Percentiles rank a stretch among this genome's conserved stretches.
Conservation (phyloP, 2,797 vertebrate species). For the Bradypodion pumilum region DNA sequence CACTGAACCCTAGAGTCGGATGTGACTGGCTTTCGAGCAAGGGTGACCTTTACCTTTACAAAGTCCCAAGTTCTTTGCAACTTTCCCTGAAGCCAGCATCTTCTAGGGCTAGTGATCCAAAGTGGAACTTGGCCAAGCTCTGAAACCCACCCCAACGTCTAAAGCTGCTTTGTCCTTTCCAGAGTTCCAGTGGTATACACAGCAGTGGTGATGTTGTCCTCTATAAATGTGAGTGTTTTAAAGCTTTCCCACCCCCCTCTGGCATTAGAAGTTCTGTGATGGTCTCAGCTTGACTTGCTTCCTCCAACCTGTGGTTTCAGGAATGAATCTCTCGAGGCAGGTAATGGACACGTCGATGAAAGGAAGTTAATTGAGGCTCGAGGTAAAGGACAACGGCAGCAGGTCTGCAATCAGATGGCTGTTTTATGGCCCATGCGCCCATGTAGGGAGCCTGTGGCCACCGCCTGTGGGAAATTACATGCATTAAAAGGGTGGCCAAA, state of each 20-base stretch:
- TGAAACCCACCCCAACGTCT: no score
- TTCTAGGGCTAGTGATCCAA: no score
- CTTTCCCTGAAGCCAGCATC: no score
- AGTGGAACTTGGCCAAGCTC: no score
- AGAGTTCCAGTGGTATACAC: not conserved
- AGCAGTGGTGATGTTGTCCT: not conserved
- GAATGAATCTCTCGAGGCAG: conserved; percentile 5
- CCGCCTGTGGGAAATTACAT: conserved; percentile 47
- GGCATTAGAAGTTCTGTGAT: not conserved
- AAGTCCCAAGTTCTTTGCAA: no score
- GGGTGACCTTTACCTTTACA: no score
- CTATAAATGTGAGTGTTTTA: no score
- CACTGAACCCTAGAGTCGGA: no score
- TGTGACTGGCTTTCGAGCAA: no score
- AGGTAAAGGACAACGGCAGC: not conserved
- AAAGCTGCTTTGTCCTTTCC: not conserved
- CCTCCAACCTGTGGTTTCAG: not conserved
- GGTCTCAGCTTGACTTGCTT: not conserved
- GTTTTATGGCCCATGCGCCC: conserved; percentile 46
- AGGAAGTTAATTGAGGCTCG: not conserved
- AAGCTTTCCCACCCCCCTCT: not conserved
- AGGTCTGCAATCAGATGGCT: conserved; percentile 32
- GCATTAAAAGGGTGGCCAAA: conserved; percentile 44
- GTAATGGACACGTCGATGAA: not conserved
- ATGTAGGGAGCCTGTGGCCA: conserved; percentile 43